Evolutionary conservation across 2,113 vertebrate species (phyloP), one percentile per base, ranked within the genome.

Genomic region (Myotis yumanensis): DNA sequence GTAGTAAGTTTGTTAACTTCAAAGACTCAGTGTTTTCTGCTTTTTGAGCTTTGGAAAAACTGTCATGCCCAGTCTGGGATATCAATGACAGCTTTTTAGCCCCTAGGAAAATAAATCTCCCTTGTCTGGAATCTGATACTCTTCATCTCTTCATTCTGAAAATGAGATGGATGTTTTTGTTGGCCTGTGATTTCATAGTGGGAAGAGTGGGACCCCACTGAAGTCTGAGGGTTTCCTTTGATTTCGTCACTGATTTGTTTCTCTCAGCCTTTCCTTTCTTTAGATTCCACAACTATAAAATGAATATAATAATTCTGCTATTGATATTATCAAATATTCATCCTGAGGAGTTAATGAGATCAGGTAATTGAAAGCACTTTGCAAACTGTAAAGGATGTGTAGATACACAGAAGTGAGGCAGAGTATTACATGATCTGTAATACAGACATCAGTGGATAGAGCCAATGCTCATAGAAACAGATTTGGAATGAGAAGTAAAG

Each of bases 1-100:
- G 30, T 23, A 90, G 25, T 40, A 68, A 52, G 6, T 75, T 35
- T 72, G 25, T 76, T 48, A 40, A 87, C 17, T 81, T 94, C 62
- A 52, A 83, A 80, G 59, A 82, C 37, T 76, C 6, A 48, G 11
- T 46, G 35, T 48, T 92, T 95, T 68, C 52, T 94, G 64, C 76
- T 88, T 73, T 86, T 90, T 68, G n/a, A 93, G 35, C 59, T 92
- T n/a, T 17, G 22, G 22, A 79, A 62, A 71, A 88, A 90, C 59
- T 15, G 62, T 32, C 57, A 68, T 30, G 28, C 25, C 15, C 15
- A 16, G 0, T 73, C 48, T 88, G 69, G 16, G 48, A 46, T 76
- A 32, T n/a, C 68, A 89, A 46, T 30, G 66, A 73, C 40, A 81
- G 25, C 32, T 23, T 64, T 72, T 93, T 66, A 28, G 57, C 7